These are phyloP conservation scores for Corythornis cristatus DNA, from an alignment of 2,113 vertebrate genomes.

Conservation along the genomic window DNA sequence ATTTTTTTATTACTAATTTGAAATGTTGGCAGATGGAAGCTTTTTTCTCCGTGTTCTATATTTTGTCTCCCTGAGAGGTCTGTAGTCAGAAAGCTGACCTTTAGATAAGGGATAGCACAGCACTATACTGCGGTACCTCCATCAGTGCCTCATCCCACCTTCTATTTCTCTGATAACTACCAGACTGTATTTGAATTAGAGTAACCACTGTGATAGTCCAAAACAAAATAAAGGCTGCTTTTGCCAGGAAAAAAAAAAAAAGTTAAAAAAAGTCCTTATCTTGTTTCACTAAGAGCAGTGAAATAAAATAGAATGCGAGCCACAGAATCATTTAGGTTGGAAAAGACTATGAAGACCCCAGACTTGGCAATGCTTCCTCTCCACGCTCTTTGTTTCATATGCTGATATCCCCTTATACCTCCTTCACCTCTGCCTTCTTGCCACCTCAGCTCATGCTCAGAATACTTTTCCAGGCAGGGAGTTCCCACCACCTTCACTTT, in stretches of 20 bases:
- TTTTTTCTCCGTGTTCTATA: not conserved
- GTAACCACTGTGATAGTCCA: not conserved
- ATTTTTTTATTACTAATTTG: not conserved
- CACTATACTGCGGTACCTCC: not conserved
- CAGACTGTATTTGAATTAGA: not conserved
- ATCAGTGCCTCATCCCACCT: not conserved
- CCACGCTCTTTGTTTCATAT: not conserved
- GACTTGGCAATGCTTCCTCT: not conserved
- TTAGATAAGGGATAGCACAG: not conserved
- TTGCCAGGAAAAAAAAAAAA: not conserved
- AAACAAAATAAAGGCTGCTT: not conserved
- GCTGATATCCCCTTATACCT: not conserved
- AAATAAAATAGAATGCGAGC: not conserved
- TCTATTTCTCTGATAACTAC: not conserved
- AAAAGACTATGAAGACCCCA: not conserved
- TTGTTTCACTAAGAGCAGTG: not conserved
- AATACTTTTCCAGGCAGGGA: not conserved
- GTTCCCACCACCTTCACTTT: not conserved
- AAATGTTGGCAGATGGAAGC: not conserved
- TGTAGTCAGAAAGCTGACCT: conserved; percentile 5
- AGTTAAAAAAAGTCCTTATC: not conserved
- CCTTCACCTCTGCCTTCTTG: not conserved
- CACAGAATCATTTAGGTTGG: not conserved
- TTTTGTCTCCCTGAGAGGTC: not conserved
- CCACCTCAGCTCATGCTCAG: not conserved